Conservation (phyloP, 2,797 vertebrate genomes). For the Bryconaethiops microstoma region DNA sequence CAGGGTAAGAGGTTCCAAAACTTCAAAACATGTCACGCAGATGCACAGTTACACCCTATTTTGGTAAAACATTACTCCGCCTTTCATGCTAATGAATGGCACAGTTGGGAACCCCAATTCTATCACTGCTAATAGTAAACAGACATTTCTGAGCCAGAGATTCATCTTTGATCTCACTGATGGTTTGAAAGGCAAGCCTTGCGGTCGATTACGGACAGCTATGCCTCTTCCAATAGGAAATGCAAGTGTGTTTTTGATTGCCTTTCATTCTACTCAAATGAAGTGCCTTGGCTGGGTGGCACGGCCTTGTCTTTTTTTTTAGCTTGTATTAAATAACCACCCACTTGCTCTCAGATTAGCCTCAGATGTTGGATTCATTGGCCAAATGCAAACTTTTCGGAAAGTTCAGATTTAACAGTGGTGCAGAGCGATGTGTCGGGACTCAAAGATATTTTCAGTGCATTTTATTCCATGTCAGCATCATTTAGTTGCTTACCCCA, state of each 20-base stretch:
- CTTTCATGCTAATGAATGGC: neutral
- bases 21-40: neutral
- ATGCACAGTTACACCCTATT: neutral
- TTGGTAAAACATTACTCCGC: neutral
- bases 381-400: neutral
- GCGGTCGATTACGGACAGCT: constrained; percentile 37
- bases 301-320: neutral
- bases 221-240: constrained; percentile 20
- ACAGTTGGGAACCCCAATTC: constrained; percentile 8
- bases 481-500: neutral
- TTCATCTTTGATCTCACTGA: constrained; percentile 36
- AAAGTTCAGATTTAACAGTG: neutral
- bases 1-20: constrained; percentile 79
- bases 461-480: neutral
- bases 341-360: neutral
- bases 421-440: neutral
- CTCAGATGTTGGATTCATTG: constrained; percentile 4
- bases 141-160: constrained; percentile 26
- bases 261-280: neutral
- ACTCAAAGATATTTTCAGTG: neutral
- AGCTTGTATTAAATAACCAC: neutral
- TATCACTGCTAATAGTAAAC: constrained; percentile 28
- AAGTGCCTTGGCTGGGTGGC: neutral
- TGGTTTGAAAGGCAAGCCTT: constrained; percentile 16
- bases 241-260: constrained; percentile 22